Evolutionary conservation across 2,797 vertebrate species (phyloP), one percentile per base, ranked within the genome.

Genomic region (Pteropus rufus): DNA sequence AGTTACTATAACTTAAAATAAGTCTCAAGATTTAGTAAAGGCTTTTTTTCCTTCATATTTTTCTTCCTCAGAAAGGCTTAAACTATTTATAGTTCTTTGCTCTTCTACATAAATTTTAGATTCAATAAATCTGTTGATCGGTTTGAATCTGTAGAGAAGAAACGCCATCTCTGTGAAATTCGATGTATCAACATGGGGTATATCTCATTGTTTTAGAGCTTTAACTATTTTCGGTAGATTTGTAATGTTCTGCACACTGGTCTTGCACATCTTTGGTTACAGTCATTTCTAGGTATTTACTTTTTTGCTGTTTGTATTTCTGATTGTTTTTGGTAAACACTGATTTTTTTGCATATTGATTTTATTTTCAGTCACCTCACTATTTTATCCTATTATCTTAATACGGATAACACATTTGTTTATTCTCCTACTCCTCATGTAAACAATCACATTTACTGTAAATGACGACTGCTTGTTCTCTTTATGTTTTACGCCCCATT

Each of bases 1-100:
- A 96, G 72, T 83, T 89, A 54, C 29, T 82, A 4, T 44, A 89
- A 70, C 52, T 93, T 97, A 60, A 93, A 94, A 85, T 91, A 94
- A 93, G 24, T 60, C 79, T 89, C 23, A 18, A n/a, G 26, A 65
- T 80, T 90, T 92, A 64, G 46, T n/a, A 49, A 94, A 96, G 23
- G 0, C 24, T 26, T 83, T 85, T 82, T 6, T 56, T 75, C 76
- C 62, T 92, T 19, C 10, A 23, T 1, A 67, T 54, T 93, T 82
- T 95, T 65, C 15, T 94, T 39, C 24, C 90, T 87, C 41, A 91
- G n/a, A 82, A 49, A 91, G 21, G 21, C 26, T 85, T 93, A 93
- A 67, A 64, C 26, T 64, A 64, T 89, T 77, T 69, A 54, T 54
- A 80, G 9, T 56, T 95, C 12, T 83, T 58, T 80, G 36, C 16